Evolutionary conservation across 2,113 vertebrate genomes (phyloP).

Genomic region (Camelus dromedarius): DNA sequence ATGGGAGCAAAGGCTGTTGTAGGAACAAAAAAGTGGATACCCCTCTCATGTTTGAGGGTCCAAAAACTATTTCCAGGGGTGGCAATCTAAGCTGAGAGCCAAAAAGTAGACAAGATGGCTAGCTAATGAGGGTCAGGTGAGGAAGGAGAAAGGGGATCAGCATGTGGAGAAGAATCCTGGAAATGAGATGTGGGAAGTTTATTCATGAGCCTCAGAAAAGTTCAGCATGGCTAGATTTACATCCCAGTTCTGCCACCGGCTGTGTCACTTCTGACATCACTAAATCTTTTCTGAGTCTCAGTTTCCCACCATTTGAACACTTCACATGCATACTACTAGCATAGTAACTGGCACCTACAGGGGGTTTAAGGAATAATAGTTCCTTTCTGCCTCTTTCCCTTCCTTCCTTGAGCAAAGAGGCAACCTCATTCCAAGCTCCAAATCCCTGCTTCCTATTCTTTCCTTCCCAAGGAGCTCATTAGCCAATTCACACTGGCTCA

Average conservation of each 20-base stretch:
- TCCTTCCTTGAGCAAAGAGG: neutral
- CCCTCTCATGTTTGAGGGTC: neutral
- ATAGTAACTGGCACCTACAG: neutral
- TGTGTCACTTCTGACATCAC: neutral
- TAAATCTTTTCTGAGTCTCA: neutral
- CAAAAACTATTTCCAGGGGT: neutral
- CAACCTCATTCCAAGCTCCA: neutral
- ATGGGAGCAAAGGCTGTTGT: neutral
- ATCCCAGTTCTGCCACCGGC: neutral
- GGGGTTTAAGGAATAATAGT: neutral
- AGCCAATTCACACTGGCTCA: neutral
- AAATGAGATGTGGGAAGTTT: neutral
- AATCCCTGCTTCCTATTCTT: neutral
- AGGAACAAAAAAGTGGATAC: neutral
- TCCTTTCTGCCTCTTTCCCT: neutral
- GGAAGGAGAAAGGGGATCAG: neutral
- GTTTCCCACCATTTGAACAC: neutral
- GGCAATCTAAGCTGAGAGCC: neutral
- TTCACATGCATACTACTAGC: neutral
- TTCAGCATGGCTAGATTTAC: neutral
- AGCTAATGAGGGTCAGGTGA: neutral
- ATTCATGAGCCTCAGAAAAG: neutral
- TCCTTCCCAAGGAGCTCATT: neutral
- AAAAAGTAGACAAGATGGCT: neutral
- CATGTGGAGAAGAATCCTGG: neutral